Evolutionary conservation across 2,888 invertebrate species (phyloP), one percentile per base, ranked within the genome.

Genomic region (Polia nebulosa): DNA sequence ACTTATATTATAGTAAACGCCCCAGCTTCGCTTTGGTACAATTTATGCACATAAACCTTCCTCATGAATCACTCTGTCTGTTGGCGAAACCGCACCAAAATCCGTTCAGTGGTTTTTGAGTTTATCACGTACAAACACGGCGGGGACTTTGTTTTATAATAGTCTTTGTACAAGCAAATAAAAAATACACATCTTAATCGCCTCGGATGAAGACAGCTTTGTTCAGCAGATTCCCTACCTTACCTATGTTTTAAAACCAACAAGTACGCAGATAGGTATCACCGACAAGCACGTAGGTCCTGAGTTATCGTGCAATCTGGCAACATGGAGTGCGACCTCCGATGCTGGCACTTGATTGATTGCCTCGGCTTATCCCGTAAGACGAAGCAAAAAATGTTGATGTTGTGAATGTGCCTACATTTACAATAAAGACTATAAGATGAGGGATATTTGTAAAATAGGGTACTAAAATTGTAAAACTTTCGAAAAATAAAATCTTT

Each of bases 301-400:
- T 80, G 76, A 78, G 74, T 69, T 78, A 78, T 78, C 55, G 67
- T 45, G 52, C 67, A 78, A 81, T 78, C 81, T 78, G 56, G 68
- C 51, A 72, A 58, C 59, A 68, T 68, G 44, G 65, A 78, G 73
- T 77, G 63, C 62, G 53, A 71, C 53, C 72, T 71, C 32, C 64
- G 29, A 78, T 59, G 82, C 36, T 73, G 45, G 41, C 78, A 41
- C 36, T 52, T 81, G 82, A 79, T 78, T 68, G 79, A 79, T 79
- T 45, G 39, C 79, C 64, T 47, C 44, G 20, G 61, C 81, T 78
- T 71, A 81, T 39, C 45, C 49, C 9, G 65, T 71, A 55, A 77
- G 72, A 52, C 9, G 55, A 8, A 27, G 32, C 32, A 27, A 77
- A 80, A 81, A 69, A 59, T 20, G 39, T 55, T 41, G 45, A 69